These are phyloP conservation scores for Sinodicranocentrus sp. DNA, from an alignment of 2,888 invertebrate species.

Conservation along the genomic window DNA sequence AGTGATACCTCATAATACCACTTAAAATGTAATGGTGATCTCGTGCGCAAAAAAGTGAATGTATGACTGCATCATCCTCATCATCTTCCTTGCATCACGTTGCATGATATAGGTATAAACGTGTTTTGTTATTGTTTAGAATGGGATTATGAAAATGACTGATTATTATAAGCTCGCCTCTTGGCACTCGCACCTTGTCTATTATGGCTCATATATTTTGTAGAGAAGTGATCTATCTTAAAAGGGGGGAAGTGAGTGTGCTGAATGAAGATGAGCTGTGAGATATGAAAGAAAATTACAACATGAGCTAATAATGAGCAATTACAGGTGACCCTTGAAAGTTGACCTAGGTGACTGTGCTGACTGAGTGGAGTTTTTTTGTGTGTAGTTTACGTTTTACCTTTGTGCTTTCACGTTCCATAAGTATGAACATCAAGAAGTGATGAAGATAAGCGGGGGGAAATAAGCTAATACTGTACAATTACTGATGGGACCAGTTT, in stretches of 20 bases:
- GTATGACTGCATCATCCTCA: neutral
- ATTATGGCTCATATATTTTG: constrained; percentile 5
- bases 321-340: constrained; percentile 59
- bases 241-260: constrained; percentile 1
- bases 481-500: constrained; percentile 44
- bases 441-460: neutral
- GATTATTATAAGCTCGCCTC: constrained; percentile 8
- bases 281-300: constrained; percentile 54
- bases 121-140: constrained; percentile 24
- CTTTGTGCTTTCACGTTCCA: too few relatives aligned
- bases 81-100: neutral
- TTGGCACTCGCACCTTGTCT: constrained; percentile 9
- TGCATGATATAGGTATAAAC: neutral
- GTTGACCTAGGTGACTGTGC: constrained; percentile 40
- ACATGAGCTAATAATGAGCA: constrained; percentile 29
- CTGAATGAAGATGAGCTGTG: constrained; percentile 52
- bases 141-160: constrained; percentile 10
- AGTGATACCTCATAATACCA: too few relatives aligned
- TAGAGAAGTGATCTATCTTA: constrained; percentile 2
- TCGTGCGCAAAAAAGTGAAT: neutral
- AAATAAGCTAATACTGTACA: constrained; percentile 18
- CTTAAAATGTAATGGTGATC: neutral
- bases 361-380: neutral
- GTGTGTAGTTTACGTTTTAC: neutral
- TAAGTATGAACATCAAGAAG: neutral